A percentile compares a stretch with the other conserved stretches of the same genome.
phyloP scores from a whole-genome alignment of 2,888 invertebrate genomes.

The Isoperla grammatica region DNA sequence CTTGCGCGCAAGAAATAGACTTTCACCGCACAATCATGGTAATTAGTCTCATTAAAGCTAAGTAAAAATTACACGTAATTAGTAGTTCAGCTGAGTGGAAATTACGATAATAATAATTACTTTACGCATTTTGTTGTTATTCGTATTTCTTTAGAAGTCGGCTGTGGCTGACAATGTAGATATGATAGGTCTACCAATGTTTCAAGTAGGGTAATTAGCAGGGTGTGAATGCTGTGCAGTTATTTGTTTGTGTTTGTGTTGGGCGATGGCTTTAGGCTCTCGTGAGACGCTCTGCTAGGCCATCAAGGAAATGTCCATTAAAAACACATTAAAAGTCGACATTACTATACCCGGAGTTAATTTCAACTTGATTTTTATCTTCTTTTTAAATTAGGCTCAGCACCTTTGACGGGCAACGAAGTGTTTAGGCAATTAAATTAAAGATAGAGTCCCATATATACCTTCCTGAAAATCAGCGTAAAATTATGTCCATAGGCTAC shows the following conservation, averaged over 20 bases:
- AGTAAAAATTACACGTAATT: slow-evolving; percentile 40
- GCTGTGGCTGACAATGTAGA: background rate
- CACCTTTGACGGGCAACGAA: slow-evolving; percentile 10
- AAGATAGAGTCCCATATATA: background rate
- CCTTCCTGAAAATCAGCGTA: no score
- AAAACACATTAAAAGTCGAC: slow-evolving; percentile 25
- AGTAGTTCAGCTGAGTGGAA: slow-evolving; percentile 41
- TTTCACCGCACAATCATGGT: slow-evolving; percentile 22
- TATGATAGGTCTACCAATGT: slow-evolving; percentile 1
- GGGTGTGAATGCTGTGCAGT: background rate
- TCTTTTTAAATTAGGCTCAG: slow-evolving; percentile 8
- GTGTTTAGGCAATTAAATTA: slow-evolving; percentile 4
- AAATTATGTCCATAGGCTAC: no score
- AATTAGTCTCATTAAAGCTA: slow-evolving; percentile 26
- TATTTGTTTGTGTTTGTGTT: slow-evolving; percentile 4
- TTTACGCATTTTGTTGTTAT: slow-evolving; percentile 11
- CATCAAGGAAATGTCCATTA: slow-evolving; percentile 25
- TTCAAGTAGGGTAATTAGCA: background rate
- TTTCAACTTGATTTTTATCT: slow-evolving; percentile 5
- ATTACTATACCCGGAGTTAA: slow-evolving; percentile 2
- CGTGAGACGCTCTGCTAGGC: slow-evolving; percentile 2
- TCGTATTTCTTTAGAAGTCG: background rate
- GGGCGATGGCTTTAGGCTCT: background rate
- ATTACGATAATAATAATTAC: slow-evolving; percentile 36
- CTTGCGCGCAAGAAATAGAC: slow-evolving; percentile 18